Base-by-base conservation (phyloP, 2,888 invertebrate species). In the Trissoscelio sp. region DNA sequence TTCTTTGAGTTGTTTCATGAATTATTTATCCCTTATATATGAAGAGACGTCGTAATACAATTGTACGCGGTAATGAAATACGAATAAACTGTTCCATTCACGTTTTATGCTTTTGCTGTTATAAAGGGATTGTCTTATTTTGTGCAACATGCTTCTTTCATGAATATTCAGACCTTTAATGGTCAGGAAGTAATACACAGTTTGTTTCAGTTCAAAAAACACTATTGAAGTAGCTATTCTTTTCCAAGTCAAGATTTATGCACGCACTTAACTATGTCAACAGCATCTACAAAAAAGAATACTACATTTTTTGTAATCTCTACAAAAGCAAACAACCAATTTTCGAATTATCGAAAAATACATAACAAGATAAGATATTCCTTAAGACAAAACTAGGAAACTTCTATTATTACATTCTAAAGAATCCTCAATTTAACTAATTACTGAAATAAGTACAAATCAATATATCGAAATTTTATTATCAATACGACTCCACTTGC, bases 101-200 rank as follows among this genome's bases (percentile, higher is more conserved):
- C 34, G 60, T 81, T 77, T 72, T 72, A 77, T 60, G 72, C 46
- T 72, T 75, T 51, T 39, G 46, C 67, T 44, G 72, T 66, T 77
- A 69, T 72, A 77, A 81, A 81, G 75, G 69, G 72, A 81, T 81
- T 70, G 72, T 72, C 75, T 81, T 81, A 81, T 81, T 81, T 72
- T 72, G 72, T 46, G 51, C 60, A 62, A 58, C 80, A 69, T 70
- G 58, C 80, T 75, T 69, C 75, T 75, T 57, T 57, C 75, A 80
- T 80, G 80, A 80, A 80, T 80, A 80, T 80, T 80, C 80, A 80
- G 20, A 51, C 31, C 64, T 57, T 81, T 72, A 77, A 81, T 77
- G 70, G 75, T 46, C 66, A 72, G 74, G 75, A 67, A 80, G 64
- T 70, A 72, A 81, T 77, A 53, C 44, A 51, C 55, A 55, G 46